Percentiles rank a stretch among this genome's conserved stretches.
Conservation (phyloP, 1,140 invertebrate genomes). For the Drosophila varians region DNA sequence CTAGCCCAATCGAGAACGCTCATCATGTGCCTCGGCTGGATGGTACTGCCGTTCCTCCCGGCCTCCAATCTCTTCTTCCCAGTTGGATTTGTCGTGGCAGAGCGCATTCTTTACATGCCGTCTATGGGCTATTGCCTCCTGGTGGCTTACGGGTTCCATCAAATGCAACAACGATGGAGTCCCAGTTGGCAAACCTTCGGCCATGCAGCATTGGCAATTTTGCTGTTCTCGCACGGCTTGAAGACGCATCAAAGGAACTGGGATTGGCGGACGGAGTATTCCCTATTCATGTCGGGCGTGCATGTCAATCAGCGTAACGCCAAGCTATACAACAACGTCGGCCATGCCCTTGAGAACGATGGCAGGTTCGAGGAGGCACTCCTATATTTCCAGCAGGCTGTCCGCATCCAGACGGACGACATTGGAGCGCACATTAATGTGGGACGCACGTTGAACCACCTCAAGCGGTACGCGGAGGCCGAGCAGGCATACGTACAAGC, state of each 20-base stretch:
- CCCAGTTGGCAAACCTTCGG: slow-evolving; percentile 69
- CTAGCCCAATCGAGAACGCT: slow-evolving; percentile 87
- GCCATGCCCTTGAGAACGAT: slow-evolving; percentile 95
- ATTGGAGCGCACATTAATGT: slow-evolving; percentile 99
- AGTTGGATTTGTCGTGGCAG: slow-evolving; percentile 98
- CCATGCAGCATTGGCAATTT: slow-evolving; percentile 85
- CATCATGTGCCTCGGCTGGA: slow-evolving; percentile 93
- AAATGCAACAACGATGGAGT: slow-evolving; percentile 63
- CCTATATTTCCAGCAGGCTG: slow-evolving; percentile 95
- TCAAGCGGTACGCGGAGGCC: slow-evolving; percentile 95
- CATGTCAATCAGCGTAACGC: slow-evolving; percentile 96
- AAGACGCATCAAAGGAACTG: slow-evolving; percentile 94
- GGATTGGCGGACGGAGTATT: slow-evolving; percentile 97
- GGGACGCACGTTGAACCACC: slow-evolving; percentile 95
- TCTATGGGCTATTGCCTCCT: slow-evolving; percentile 99
- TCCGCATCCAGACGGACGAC: slow-evolving; percentile 96
- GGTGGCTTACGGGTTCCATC: slow-evolving; percentile 90
- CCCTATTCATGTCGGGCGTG: slow-evolving; percentile 95
- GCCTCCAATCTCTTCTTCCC: slow-evolving; percentile 99
- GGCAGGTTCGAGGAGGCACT: slow-evolving; percentile 93
- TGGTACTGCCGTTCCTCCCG: slow-evolving; percentile 96
- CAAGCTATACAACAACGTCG: slow-evolving; percentile 98
- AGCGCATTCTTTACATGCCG: slow-evolving; percentile 97
- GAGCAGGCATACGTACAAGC: slow-evolving; percentile 96
- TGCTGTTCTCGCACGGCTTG: slow-evolving; percentile 90